phyloP scores from a whole-genome alignment of 1,140 invertebrate species.

The Vollenhovia emeryi region DNA sequence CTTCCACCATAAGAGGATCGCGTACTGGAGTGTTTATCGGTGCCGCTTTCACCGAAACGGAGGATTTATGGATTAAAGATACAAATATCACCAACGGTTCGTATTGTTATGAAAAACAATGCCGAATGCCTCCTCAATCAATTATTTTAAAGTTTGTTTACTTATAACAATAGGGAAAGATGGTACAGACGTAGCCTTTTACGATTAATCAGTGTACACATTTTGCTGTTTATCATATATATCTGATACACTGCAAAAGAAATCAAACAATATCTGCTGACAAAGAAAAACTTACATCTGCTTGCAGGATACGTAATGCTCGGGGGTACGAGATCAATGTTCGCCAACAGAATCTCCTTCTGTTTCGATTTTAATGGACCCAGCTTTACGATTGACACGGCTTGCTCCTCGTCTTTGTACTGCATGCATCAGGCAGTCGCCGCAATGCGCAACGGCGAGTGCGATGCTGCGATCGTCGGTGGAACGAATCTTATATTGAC shows the following conservation, averaged over 20 bases:
- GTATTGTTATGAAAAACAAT: conserved; percentile 16
- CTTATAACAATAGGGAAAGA: background rate
- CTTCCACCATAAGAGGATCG: conserved; percentile 91
- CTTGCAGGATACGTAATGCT: conserved; percentile 92
- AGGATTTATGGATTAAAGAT: conserved; percentile 92
- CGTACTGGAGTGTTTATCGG: conserved; percentile 97
- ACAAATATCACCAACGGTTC: conserved; percentile 92
- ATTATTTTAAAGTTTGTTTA: background rate
- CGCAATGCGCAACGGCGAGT: conserved; percentile 93
- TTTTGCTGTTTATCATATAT: background rate
- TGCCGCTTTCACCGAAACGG: conserved; percentile 94
- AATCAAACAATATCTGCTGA: background rate
- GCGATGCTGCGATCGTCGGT: conserved; percentile 96
- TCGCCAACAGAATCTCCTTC: conserved; percentile 97
- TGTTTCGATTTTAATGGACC: conserved; percentile 97
- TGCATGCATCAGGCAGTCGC: conserved; percentile 94
- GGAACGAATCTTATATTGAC: conserved; percentile 94
- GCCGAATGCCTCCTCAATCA: background rate
- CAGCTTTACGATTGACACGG: conserved; percentile 97
- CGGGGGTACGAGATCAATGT: conserved; percentile 97
- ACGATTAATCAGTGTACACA: too few species aligned
- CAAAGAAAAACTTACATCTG: too few species aligned
- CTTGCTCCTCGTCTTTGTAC: conserved; percentile 96
- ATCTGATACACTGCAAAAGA: background rate
- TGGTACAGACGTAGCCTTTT: background rate